Conservation (phyloP, 2,888 invertebrate species). For the Apodemia zela region DNA sequence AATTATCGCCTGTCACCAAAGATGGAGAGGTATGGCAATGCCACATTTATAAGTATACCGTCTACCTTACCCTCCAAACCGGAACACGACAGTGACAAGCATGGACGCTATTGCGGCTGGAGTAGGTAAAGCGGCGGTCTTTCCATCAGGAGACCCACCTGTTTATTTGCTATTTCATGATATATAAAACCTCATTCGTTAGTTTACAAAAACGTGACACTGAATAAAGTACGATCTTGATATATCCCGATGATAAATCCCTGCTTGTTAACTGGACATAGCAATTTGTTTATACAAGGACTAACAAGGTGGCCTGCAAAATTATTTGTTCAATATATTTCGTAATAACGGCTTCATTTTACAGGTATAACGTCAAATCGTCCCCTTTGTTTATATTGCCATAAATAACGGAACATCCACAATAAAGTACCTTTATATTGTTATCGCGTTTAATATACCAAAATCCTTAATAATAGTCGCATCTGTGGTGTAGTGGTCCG, state of each 20-base stretch:
- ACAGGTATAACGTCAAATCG: background rate
- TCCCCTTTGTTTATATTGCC: background rate
- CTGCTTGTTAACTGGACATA: conserved; percentile 30
- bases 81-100: no score
- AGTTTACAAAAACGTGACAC: background rate
- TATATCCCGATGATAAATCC: conserved; percentile 31
- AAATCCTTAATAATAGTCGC: no score
- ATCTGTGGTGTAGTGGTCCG: no score
- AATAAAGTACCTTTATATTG: background rate
- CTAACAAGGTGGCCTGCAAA: background rate
- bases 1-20: no score
- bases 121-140: no score
- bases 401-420: background rate
- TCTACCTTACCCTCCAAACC: no score
- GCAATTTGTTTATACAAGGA: conserved; percentile 6
- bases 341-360: conserved; percentile 4
- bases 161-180: no score
- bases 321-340: background rate
- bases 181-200: no score
- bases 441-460: background rate
- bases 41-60: no score
- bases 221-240: conserved; percentile 11
- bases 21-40: no score
- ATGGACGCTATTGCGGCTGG: no score
- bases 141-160: no score